Base-by-base conservation (phyloP, 2,113 vertebrate species). In the Paedocypris sp. region DNA sequence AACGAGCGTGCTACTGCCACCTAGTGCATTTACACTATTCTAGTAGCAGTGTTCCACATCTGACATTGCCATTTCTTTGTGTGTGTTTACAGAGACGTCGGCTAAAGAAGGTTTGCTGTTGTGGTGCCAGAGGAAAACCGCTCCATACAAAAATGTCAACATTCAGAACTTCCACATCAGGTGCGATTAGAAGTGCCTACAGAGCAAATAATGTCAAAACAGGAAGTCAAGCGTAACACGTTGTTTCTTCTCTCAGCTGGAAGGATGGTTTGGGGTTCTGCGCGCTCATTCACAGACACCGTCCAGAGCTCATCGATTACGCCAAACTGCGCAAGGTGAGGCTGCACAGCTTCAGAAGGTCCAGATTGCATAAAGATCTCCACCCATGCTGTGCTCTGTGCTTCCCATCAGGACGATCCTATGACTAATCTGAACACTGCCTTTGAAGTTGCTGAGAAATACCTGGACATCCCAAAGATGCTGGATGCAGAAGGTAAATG, bases 81-180 rank as follows among this genome's bases (percentile, higher is more conserved):
- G 20, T 54, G n/a, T 70, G 46, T 67, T 33, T 39, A 9, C 81
- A 98, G 94, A 98, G 82, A 98, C 93, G 3, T 98, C 94, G n/a
- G 95, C 95, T 68, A 98, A 99, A 81, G 95, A 99, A 69, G 95
- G 95, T 31, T 86, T 99, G 65, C 80, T 99, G 67, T 71, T 99
- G 63, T 98, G 95, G 95, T 98, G 95, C 80, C 95, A 98, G 83
- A 92, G 95, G 70, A 98, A 98, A 83, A 98, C 94, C 0, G 95
- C 95, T 1, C 95, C 95, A 2, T 98, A 98, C 82, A 98, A 98
- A 83, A 98, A 98, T 2, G 95, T 98, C 77, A 98, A 98, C 85
- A 97, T 98, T 76, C 94, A 98, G 69, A 98, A 98, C 85, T 98
- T 98, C 82, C 95, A 98, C 75, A 98, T 98, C 80, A 98, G 95